Conservation (phyloP, 2,888 invertebrate genomes). For the Limenitis camilla region DNA sequence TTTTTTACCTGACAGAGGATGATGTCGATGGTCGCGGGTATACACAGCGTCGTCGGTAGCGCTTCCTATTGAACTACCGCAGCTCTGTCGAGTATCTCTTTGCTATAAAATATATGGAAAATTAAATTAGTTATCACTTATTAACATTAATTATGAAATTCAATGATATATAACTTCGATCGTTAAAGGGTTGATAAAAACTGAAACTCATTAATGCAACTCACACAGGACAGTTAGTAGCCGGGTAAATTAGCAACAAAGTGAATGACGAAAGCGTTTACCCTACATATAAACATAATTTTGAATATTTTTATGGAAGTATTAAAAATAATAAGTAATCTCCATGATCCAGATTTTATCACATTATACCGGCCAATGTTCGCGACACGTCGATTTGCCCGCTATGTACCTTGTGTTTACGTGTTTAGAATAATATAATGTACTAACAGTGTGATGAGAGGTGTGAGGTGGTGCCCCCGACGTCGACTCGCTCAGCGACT, state of each 20-base stretch:
- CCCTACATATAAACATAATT: neutral
- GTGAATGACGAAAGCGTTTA: neutral
- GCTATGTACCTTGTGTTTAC: too few relatives aligned
- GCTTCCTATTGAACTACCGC: slow-evolving; percentile 65
- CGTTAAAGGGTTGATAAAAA: neutral
- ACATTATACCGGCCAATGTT: too few relatives aligned
- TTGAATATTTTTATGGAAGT: neutral
- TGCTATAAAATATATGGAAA: slow-evolving; percentile 30
- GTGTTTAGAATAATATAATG: too few relatives aligned
- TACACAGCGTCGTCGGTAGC: slow-evolving; percentile 60
- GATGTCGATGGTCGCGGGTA: slow-evolving; percentile 56
- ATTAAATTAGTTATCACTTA: neutral
- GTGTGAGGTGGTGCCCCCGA: slow-evolving; percentile 68
- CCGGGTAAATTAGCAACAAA: neutral
- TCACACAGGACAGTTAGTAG: neutral
- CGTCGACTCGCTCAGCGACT: slow-evolving; percentile 73
- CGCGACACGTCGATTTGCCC: too few relatives aligned
- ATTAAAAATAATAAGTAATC: too few relatives aligned
- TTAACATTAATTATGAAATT: neutral
- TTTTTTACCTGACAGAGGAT: slow-evolving; percentile 53
- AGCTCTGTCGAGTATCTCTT: slow-evolving; percentile 62
- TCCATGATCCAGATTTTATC: too few relatives aligned
- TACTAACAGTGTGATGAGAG: slow-evolving; percentile 46
- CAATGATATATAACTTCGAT: too few relatives aligned
- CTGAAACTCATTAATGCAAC: neutral